Evolutionary conservation across 1,140 invertebrate genomes (phyloP).

Genomic region (Drosophila cardini): DNA sequence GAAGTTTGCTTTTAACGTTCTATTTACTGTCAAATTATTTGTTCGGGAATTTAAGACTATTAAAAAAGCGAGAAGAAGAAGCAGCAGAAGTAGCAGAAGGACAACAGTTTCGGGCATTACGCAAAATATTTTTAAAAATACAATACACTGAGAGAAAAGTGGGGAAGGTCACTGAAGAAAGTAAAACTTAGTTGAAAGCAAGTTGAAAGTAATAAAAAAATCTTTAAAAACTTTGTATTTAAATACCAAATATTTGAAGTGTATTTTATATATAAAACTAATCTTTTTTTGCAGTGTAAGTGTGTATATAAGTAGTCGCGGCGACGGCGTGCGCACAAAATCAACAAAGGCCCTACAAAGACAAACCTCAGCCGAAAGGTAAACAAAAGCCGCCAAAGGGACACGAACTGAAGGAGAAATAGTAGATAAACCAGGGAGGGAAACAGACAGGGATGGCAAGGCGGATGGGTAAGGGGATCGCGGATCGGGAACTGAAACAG

Average conservation of each 20-base stretch:
- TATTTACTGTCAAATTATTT: constrained; percentile 78
- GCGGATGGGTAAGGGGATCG: background rate
- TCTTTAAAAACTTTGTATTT: too few relatives aligned
- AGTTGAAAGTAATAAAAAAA: too few relatives aligned
- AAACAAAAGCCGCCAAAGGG: constrained; percentile 76
- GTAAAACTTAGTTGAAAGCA: too few relatives aligned
- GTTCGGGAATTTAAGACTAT: constrained; percentile 74
- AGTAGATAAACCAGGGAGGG: too few relatives aligned
- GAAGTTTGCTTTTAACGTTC: constrained; percentile 21
- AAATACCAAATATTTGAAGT: too few relatives aligned
- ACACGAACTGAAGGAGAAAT: constrained; percentile 7
- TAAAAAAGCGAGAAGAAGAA: constrained; percentile 21
- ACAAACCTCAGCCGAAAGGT: constrained; percentile 66
- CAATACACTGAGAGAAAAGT: constrained; percentile 25
- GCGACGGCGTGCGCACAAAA: constrained; percentile 65
- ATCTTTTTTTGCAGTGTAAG: constrained; percentile 30
- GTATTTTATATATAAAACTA: background rate
- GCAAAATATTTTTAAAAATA: constrained; percentile 54
- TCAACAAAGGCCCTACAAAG: constrained; percentile 62
- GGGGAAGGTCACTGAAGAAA: too few relatives aligned
- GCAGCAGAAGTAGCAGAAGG: constrained; percentile 29
- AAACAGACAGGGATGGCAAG: too few relatives aligned
- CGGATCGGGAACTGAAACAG: too few relatives aligned
- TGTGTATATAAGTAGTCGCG: constrained; percentile 26
- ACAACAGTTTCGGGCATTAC: constrained; percentile 64